Conservation (phyloP, 2,797 vertebrate genomes). For the Craterocephalus amniculus region DNA sequence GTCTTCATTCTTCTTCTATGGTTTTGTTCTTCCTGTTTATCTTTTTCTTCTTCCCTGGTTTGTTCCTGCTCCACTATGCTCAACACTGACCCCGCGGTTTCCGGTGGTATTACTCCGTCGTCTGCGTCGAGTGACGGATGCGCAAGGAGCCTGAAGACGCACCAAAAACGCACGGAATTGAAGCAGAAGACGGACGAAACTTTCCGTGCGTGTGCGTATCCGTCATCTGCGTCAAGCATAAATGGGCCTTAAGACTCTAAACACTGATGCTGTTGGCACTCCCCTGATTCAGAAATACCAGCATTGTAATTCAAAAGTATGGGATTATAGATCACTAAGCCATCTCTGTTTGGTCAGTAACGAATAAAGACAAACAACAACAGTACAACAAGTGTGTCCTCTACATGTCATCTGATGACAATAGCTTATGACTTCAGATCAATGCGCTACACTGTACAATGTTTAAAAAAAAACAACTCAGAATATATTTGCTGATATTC, state of each 20-base stretch:
- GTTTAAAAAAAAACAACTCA: not conserved
- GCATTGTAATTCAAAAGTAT: not conserved
- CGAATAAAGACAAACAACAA: not conserved
- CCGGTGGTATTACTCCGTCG: too few relatives aligned
- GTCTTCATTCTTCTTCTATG: too few relatives aligned
- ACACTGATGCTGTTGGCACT: not conserved
- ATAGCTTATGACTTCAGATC: not conserved
- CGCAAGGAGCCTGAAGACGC: too few relatives aligned
- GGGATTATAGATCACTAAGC: not conserved
- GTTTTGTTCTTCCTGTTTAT: too few relatives aligned
- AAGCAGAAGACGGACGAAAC: too few relatives aligned
- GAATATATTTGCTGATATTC: constrained; percentile 32
- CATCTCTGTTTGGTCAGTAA: constrained; percentile 4
- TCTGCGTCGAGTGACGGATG: too few relatives aligned
- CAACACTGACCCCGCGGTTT: too few relatives aligned
- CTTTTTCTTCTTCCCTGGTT: too few relatives aligned
- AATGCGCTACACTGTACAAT: not conserved
- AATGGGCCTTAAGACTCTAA: not conserved
- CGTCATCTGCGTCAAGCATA: too few relatives aligned
- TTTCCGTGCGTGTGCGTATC: too few relatives aligned
- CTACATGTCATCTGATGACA: not conserved
- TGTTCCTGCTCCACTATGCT: too few relatives aligned
- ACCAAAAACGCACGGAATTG: too few relatives aligned
- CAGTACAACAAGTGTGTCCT: not conserved
- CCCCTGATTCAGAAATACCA: not conserved